Conservation (phyloP, 2,797 vertebrate genomes). For the Neosalanx taihuensis region DNA sequence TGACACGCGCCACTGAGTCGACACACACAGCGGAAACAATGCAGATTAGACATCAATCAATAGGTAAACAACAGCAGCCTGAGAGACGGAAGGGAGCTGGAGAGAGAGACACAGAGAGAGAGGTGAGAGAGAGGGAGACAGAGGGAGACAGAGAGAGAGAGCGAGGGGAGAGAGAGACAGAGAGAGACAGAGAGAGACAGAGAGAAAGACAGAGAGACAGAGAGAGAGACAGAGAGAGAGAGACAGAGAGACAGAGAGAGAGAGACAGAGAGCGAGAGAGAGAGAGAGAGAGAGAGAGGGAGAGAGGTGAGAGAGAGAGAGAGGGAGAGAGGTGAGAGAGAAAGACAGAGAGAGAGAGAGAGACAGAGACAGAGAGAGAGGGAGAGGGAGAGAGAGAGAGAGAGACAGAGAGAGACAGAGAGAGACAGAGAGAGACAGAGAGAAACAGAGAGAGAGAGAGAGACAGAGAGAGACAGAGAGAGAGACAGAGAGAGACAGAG, state of each 20-base stretch:
- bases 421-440: too few species aligned
- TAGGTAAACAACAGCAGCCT: slow-evolving; percentile 12
- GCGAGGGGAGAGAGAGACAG: neutral
- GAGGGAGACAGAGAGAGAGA: neutral
- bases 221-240: neutral
- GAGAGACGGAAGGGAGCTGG: slow-evolving; percentile 20
- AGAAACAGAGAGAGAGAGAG: too few species aligned
- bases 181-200: too few species aligned
- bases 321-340: too few species aligned
- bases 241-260: slow-evolving; percentile 4
- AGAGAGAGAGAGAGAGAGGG: slow-evolving; percentile 10
- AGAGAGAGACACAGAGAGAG: too few species aligned
- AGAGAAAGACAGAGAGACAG: slow-evolving; percentile 16
- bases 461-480: slow-evolving; percentile 19
- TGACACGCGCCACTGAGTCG: slow-evolving; percentile 5
- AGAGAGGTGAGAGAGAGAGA: too few species aligned
- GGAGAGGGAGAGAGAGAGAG: slow-evolving; percentile 8
- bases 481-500: neutral
- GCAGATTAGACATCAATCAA: slow-evolving; percentile 46
- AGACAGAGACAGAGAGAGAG: slow-evolving; percentile 7
- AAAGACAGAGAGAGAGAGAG: neutral
- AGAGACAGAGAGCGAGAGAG: neutral
- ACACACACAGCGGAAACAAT: slow-evolving; percentile 14
- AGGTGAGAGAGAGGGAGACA: slow-evolving; percentile 2
- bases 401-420: neutral